These are phyloP conservation scores for Halocynthia roretzi DNA, from an alignment of 23 tunicate species.

Conservation along the genomic window DNA sequence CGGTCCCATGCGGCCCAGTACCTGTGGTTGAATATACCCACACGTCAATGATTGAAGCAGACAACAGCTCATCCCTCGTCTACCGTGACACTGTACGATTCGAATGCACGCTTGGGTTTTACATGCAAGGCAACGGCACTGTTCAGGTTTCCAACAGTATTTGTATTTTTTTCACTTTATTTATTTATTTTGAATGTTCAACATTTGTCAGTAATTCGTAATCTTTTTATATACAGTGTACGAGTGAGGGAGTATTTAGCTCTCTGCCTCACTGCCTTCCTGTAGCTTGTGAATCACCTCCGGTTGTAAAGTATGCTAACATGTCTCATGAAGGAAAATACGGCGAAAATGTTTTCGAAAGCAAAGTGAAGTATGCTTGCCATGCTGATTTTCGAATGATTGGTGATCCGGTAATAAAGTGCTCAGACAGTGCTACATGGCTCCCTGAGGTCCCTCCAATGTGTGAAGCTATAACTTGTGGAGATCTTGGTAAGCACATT, in stretches of 20 bases:
- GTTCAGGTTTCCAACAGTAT: conserved; percentile 5
- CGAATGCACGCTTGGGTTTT: conserved; percentile 3
- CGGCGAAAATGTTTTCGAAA: conserved; percentile 39
- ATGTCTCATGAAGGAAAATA: conserved; percentile 10
- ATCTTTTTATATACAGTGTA: conserved; percentile 22
- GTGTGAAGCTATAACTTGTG: conserved; percentile 42
- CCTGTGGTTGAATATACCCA: conserved; percentile 8
- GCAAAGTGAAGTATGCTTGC: conserved; percentile 27
- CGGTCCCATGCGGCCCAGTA: conserved; percentile 10
- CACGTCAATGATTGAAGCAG: background rate
- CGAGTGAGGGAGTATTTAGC: conserved; percentile 16
- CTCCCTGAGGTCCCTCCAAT: conserved; percentile 9
- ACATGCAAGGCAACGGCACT: background rate
- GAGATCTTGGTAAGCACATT: conserved; percentile 18
- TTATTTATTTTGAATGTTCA: background rate
- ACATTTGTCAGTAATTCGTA: too few species aligned
- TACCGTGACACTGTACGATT: conserved; percentile 5
- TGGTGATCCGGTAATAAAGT: conserved; percentile 12
- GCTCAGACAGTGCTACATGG: conserved; percentile 27
- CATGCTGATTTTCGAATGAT: conserved; percentile 33
- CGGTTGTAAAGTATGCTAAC: conserved; percentile 15
- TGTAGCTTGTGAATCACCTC: conserved; percentile 7
- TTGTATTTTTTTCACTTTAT: background rate
- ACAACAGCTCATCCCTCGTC: background rate
- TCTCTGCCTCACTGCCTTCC: conserved; percentile 21